phyloP scores from a whole-genome alignment of 2,113 vertebrate genomes.

The Thalassoma bifasciatum region DNA sequence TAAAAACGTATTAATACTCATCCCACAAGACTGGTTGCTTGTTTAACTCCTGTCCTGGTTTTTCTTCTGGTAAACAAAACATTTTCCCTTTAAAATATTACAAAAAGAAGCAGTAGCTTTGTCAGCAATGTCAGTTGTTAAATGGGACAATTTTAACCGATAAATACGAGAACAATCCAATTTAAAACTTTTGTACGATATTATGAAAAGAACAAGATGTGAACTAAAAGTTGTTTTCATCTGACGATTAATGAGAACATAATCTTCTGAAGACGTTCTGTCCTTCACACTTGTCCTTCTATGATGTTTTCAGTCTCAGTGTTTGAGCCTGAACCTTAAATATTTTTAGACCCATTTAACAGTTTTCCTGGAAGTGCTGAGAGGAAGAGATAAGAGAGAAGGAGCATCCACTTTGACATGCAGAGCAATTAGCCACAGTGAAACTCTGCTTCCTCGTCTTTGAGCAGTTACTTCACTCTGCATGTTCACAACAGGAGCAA shows the following conservation, averaged over 20 bases:
- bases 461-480: neutral
- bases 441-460: neutral
- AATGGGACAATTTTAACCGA: neutral
- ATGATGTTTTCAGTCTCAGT: neutral
- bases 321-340: conserved; percentile 7
- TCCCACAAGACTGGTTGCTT: too few relatives aligned
- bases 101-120: neutral
- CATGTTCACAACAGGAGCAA: neutral
- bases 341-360: neutral
- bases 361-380: conserved; percentile 28
- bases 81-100: neutral
- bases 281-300: neutral
- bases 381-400: conserved; percentile 47
- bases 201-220: too few relatives aligned
- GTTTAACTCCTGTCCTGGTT: too few relatives aligned
- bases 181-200: too few relatives aligned
- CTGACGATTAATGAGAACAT: neutral
- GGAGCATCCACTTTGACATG: neutral
- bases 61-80: neutral
- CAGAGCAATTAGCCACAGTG: conserved; percentile 31
- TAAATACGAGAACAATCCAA: neutral
- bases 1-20: too few relatives aligned
- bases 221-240: too few relatives aligned
- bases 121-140: neutral
- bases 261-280: too few relatives aligned